Evolutionary conservation across 2,888 invertebrate genomes (phyloP), one percentile per base, ranked within the genome.

Genomic region (Andrena bucephala): DNA sequence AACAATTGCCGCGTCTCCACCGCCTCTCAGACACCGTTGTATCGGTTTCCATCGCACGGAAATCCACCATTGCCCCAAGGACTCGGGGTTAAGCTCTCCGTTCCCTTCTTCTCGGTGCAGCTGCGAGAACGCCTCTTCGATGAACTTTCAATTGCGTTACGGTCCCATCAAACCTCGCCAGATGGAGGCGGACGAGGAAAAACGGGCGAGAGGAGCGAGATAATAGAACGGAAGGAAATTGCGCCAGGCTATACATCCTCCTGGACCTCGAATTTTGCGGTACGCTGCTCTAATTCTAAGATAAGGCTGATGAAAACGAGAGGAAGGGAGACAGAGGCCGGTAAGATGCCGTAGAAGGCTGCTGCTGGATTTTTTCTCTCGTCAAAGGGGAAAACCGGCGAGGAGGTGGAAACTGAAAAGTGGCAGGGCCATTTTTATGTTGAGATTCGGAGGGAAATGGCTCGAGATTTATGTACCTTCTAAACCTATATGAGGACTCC

Each of bases 121-220:
- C 75, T 77, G 65, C 76, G 42, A 63, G 70, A 75, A 67, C 77
- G 74, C 31, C 57, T 50, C 59, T 36, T 33, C 78, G 81, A 88
- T 86, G 77, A 65, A 81, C 80, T 81, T 85, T 77, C 77, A 87
- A 88, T 84, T 71, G 77, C 67, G 77, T 88, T 89, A 83, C 71
- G 57, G 62, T 54, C 79, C 77, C 80, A 84, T 88, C 82, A 76
- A 79, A 68, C 76, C 77, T 72, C 72, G 79, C 72, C 78, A 77
- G 87, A 87, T 77, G 77, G 71, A 68, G 68, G 27, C 65, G 66
- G 66, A 57, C 63, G 73, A 50, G 20, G 83, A 76, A 67, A 69
- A 74, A 74, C 42, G 62, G 27, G 54, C 62, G 50, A 24, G 71
- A 42, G 69, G 33, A 54, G 36, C 29, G 31, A 36, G 70, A 79